A percentile compares a stretch with the other conserved stretches of the same genome.
Evolutionary conservation across 1,140 invertebrate genomes (phyloP).

Genomic region (Oedothorax gibbosus): DNA sequence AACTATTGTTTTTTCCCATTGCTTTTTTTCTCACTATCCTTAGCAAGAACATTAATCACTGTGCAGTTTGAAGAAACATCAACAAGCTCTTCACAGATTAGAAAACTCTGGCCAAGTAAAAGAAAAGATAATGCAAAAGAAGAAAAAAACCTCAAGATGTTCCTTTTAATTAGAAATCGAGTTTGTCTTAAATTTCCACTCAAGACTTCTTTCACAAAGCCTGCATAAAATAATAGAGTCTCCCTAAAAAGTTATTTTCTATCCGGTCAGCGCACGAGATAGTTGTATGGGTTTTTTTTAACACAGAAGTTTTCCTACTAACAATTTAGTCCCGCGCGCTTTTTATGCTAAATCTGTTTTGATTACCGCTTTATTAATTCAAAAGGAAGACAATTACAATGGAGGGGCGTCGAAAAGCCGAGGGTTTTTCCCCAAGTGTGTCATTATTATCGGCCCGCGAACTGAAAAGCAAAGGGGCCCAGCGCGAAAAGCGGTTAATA

Average conservation of each 20-base stretch:
- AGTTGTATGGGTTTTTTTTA: conserved; percentile 32
- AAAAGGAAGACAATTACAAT: conserved; percentile 60
- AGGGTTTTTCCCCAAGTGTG: conserved; percentile 32
- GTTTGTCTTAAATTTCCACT: conserved; percentile 61
- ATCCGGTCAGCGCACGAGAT: conserved; percentile 36
- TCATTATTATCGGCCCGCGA: conserved; percentile 46
- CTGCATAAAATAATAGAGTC: conserved; percentile 52
- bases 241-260: conserved; percentile 52
- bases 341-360: conserved; percentile 62
- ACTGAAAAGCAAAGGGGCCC: conserved; percentile 34
- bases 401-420: neutral
- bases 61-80: conserved; percentile 50
- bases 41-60: conserved; percentile 50
- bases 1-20: neutral
- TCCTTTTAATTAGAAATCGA: conserved; percentile 61
- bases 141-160: conserved; percentile 44
- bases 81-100: conserved; percentile 57
- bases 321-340: conserved; percentile 57
- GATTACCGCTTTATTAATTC: conserved; percentile 61
- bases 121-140: neutral
- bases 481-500: conserved; percentile 53
- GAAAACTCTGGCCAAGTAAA: conserved; percentile 37
- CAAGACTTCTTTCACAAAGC: conserved; percentile 29
- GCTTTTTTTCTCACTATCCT: neutral
- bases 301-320: conserved; percentile 15